Base-by-base conservation (phyloP, 2,113 vertebrate species). In the Nestor notabilis region DNA sequence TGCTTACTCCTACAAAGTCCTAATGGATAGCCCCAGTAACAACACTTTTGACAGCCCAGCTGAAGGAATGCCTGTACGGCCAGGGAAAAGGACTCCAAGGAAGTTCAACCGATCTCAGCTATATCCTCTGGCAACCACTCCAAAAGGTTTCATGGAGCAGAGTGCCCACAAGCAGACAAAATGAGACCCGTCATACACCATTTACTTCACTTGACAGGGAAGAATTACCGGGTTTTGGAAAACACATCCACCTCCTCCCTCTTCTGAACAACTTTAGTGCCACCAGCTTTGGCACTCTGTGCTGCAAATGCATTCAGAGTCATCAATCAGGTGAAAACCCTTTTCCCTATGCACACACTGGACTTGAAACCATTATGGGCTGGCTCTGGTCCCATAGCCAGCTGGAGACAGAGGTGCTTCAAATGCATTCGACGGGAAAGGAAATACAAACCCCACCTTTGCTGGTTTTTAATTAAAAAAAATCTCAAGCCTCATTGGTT, bases 401-500 rank as follows among this genome's bases (percentile, higher is more conserved):
- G 95, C 93, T 97, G 94, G 96, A 97, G 87, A 82, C 94, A 95
- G 95, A 92, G 94, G 93, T 93, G 85, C 79, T 96, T 96, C 95
- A 97, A 96, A 97, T 82, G 80, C 52, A 74, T 96, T 96, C 56
- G 6, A 95, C 0, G 0, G 88, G 93, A 96, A 94, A 96, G 68
- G 86, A 96, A 96, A 96, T 74, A 90, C 79, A 96, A 88, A 56
- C 72, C 37, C 85, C 86, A 88, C 69, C 90, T 93, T 93, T 15
- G 23, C 44, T 90, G 79, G 77, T 21, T 93, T 97, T 96, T 94
- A 96, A 97, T 95, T 89, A 92, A 95, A 95, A 91, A 88, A 92
- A 89, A 66, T 56, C 69, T 69, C 91, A 94, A 80, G 93, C 93
- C 74, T 97, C 95, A 91, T 79, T 97, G 94, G 77, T 91, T 96